Conservation (phyloP, 2,113 vertebrate genomes). For the Mixornis gularis region DNA sequence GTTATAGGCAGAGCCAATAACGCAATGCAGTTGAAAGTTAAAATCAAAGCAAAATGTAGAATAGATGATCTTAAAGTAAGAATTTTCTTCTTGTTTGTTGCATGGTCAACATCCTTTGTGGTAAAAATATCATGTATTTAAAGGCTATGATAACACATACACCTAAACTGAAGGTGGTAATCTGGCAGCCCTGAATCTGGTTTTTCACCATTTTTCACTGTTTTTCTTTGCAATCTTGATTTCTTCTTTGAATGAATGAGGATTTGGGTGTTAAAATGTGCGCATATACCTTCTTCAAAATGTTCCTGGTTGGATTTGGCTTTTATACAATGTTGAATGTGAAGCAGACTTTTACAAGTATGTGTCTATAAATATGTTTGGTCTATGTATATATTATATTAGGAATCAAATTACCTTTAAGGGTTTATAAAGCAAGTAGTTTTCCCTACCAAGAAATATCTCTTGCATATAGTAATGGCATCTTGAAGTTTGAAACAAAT, state of each 20-base stretch:
- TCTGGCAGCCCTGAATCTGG: neutral
- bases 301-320: neutral
- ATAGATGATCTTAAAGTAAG: neutral
- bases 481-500: neutral
- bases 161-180: neutral
- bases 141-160: neutral
- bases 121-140: neutral
- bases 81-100: neutral
- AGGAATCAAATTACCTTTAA: neutral
- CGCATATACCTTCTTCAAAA: neutral
- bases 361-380: neutral
- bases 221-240: neutral
- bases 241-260: neutral
- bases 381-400: neutral
- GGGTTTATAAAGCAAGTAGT: neutral
- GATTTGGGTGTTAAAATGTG: neutral
- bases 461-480: neutral
- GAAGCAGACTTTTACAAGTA: neutral
- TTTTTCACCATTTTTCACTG: neutral
- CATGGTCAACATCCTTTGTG: neutral
- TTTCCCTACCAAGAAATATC: neutral
- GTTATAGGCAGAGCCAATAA: neutral
- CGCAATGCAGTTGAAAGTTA: neutral
- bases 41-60: neutral
- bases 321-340: neutral